Evolutionary conservation across 1,140 invertebrate species (phyloP).

Genomic region (Drosophila biarmipes): DNA sequence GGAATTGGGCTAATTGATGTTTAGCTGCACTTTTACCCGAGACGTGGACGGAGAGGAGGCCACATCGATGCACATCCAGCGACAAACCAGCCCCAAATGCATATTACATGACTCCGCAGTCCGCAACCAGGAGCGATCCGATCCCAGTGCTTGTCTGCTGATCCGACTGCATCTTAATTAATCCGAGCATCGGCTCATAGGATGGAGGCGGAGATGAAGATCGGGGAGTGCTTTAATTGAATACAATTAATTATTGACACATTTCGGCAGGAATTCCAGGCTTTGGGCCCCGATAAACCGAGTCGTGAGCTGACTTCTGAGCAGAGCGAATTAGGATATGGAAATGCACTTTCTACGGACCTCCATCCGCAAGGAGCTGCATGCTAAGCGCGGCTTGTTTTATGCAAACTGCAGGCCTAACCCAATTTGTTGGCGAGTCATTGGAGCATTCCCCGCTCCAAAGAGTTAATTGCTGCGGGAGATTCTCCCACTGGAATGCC

Average conservation of each 20-base stretch:
- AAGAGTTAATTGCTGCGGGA: constrained; percentile 48
- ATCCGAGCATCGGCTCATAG: constrained; percentile 11
- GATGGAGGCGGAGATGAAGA: not conserved
- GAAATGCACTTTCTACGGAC: constrained; percentile 68
- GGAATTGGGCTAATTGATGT: constrained; percentile 83
- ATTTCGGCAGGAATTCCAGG: constrained; percentile 59
- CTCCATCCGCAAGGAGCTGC: constrained; percentile 7
- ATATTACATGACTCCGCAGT: constrained; percentile 57
- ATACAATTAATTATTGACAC: constrained; percentile 84
- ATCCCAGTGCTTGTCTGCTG: constrained; percentile 38
- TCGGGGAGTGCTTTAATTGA: constrained; percentile 69
- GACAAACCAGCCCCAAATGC: constrained; percentile 26
- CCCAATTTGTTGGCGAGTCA: constrained; percentile 52
- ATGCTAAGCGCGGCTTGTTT: constrained; percentile 42
- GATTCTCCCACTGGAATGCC: constrained; percentile 13
- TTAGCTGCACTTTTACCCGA: constrained; percentile 83
- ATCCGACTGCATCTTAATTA: constrained; percentile 74
- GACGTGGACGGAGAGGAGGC: constrained; percentile 57
- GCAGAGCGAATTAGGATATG: constrained; percentile 45
- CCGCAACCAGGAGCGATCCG: not conserved
- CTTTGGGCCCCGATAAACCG: constrained; percentile 36
- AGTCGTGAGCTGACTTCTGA: constrained; percentile 51
- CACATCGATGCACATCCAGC: constrained; percentile 51
- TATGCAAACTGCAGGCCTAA: constrained; percentile 59
- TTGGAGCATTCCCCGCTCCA: constrained; percentile 26